These are phyloP conservation scores for Bubo blakistoni DNA, from an alignment of 2,113 vertebrate species.

Conservation along the genomic window DNA sequence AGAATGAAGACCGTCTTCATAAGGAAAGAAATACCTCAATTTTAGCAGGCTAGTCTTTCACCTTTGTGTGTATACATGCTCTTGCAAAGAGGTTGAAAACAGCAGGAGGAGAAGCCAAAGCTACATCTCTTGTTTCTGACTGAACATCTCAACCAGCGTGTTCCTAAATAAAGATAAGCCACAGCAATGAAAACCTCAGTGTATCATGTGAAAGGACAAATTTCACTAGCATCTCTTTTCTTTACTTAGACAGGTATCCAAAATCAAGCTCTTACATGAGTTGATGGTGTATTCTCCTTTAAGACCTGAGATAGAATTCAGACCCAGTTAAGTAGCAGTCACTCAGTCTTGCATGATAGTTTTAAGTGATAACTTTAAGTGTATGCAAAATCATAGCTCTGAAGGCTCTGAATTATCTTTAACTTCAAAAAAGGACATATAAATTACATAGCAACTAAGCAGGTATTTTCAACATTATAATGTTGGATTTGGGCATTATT, in stretches of 20 bases:
- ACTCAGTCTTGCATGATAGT: not conserved
- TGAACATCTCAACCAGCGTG: not conserved
- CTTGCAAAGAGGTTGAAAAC: not conserved
- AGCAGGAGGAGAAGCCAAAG: not conserved
- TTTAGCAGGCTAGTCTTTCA: not conserved
- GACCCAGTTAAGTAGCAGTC: not conserved
- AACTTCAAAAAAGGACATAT: not conserved
- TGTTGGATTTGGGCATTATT: not conserved
- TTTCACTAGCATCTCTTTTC: not conserved
- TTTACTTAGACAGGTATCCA: not conserved
- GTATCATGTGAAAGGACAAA: not conserved
- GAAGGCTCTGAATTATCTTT: not conserved
- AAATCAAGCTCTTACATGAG: not conserved
- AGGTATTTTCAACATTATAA: not conserved
- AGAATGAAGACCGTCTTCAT: not conserved
- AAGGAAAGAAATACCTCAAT: not conserved
- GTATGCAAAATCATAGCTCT: not conserved
- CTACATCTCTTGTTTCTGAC: not conserved
- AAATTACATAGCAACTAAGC: not conserved
- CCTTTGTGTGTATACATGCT: not conserved
- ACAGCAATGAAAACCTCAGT: not conserved
- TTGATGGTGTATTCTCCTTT: not conserved
- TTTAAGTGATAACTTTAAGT: not conserved
- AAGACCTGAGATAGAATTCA: not conserved
- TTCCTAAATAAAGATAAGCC: not conserved